These are phyloP conservation scores for Irena cyanogastra DNA, from an alignment of 2,113 vertebrate genomes.

Conservation along the genomic window DNA sequence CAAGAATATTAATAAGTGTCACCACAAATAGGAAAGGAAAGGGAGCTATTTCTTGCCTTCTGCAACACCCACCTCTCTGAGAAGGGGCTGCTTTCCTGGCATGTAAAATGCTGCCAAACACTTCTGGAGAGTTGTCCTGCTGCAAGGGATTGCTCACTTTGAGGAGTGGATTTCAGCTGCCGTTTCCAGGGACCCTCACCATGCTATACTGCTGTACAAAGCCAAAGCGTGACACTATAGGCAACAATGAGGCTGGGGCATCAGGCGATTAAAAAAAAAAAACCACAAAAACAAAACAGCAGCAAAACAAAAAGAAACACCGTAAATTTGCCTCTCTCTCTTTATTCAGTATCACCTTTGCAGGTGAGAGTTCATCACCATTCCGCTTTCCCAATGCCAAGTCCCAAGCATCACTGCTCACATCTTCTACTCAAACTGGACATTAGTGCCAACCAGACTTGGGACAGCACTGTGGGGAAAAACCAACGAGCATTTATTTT, in stretches of 20 bases:
- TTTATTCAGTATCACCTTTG: not conserved
- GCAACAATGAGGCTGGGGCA: fast-evolving
- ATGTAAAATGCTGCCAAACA: not conserved
- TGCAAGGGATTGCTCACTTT: not conserved
- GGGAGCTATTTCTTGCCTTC: not conserved
- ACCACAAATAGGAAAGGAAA: not conserved
- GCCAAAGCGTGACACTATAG: not conserved
- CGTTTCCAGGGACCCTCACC: not conserved
- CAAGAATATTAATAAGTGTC: not conserved
- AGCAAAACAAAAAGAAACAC: not conserved
- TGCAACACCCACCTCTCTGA: not conserved
- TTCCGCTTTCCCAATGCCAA: not conserved
- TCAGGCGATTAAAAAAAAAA: not conserved
- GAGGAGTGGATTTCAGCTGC: not conserved
- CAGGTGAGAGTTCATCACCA: not conserved
- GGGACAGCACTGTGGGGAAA: not conserved
- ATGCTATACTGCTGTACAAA: not conserved
- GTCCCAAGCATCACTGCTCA: fast-evolving
- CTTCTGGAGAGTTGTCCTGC: not conserved
- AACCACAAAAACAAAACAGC: too few species aligned
- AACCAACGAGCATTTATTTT: not conserved
- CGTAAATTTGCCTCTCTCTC: not conserved
- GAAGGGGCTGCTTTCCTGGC: not conserved
- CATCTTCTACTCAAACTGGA: not conserved
- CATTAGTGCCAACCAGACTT: not conserved